Conservation (phyloP, 2,113 vertebrate genomes). For the Poeciliopsis turrubarensis region DNA sequence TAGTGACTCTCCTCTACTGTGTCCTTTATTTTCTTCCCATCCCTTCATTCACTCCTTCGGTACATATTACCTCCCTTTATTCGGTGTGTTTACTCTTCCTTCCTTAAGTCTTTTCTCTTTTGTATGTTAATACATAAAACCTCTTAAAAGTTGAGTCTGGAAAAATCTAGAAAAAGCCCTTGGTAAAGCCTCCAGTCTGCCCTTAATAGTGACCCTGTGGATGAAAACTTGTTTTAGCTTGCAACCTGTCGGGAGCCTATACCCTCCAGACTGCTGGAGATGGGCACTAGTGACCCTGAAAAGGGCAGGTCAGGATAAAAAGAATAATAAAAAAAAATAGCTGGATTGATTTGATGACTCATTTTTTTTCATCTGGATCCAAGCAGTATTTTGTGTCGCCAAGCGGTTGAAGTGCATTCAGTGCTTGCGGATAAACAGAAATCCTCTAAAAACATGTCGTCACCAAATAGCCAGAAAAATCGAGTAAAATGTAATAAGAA, state of each 20-base stretch:
- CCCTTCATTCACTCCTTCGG: not conserved
- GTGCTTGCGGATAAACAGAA: too few relatives aligned
- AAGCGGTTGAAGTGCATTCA: not conserved
- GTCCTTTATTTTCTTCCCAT: not conserved
- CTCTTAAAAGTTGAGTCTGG: not conserved
- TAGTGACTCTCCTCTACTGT: too few relatives aligned
- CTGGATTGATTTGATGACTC: not conserved
- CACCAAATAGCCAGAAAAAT: too few relatives aligned
- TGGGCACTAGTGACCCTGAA: not conserved
- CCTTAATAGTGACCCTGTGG: too few relatives aligned
- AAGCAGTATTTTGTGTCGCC: not conserved
- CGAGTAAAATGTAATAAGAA: too few relatives aligned
- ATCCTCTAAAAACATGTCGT: too few relatives aligned
- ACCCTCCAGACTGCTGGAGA: not conserved
- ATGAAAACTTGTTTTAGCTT: not conserved
- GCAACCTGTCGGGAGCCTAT: not conserved
- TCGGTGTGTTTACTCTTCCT: not conserved
- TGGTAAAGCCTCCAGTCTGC: not conserved
- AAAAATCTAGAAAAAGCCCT: not conserved
- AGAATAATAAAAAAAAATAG: not conserved
- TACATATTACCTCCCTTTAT: not conserved
- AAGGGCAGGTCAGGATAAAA: not conserved
- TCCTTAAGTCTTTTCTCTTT: not conserved
- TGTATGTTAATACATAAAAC: not conserved
- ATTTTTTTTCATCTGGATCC: not conserved